A percentile compares a stretch with the other conserved stretches of the same genome.
These are phyloP conservation scores for Mugil cephalus DNA, from an alignment of 2,113 vertebrate species.

Conservation along the genomic window DNA sequence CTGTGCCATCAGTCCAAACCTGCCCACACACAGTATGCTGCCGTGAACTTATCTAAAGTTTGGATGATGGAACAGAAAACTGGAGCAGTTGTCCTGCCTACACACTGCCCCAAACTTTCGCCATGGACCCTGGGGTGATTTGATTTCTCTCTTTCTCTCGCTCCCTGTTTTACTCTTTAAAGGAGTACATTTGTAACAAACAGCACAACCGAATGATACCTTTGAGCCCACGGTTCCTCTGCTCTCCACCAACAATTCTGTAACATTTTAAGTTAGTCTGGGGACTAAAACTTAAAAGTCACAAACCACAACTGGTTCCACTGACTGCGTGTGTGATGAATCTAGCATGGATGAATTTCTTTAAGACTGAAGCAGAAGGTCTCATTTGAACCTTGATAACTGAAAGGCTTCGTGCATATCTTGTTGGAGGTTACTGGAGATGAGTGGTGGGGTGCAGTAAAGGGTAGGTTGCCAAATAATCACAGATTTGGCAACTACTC, in stretches of 20 bases:
- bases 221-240: background rate
- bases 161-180: constrained; percentile 8
- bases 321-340: background rate
- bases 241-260: background rate
- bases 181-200: constrained; percentile 8
- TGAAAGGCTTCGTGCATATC: background rate
- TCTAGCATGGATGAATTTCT: too few species aligned
- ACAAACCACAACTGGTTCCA: background rate
- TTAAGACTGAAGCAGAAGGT: background rate
- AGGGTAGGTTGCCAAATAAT: background rate
- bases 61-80: constrained; percentile 46
- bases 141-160: background rate
- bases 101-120: constrained; percentile 52
- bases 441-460: background rate
- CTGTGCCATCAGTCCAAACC: constrained; percentile 53
- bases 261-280: background rate
- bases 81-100: constrained; percentile 50
- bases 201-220: background rate
- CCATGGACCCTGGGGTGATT: constrained; percentile 27
- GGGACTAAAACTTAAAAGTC: background rate
- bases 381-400: background rate
- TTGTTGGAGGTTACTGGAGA: background rate
- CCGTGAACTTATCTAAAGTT: constrained; percentile 56
- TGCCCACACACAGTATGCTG: constrained; percentile 62
- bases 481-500: background rate